Evolutionary conservation across 2,113 vertebrate genomes (phyloP), one percentile per base, ranked within the genome.

Genomic region (Lepisosteus oculatus): DNA sequence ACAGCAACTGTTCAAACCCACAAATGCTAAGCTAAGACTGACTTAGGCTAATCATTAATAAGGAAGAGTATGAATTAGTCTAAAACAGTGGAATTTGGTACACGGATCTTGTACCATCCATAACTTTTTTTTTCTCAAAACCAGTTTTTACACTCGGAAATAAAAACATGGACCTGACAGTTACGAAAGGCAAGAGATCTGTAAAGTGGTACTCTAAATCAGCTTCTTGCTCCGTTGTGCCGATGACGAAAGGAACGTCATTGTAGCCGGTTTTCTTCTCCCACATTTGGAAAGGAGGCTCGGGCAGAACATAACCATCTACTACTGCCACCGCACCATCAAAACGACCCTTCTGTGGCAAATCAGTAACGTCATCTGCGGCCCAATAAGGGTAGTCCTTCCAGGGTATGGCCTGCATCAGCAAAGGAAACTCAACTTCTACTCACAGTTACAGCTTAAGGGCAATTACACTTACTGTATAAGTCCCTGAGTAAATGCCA

Each of bases 231-330:
- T 83, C 83, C 0, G 86, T 89, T 6, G 90, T 90, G 61, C 92
- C 91, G 1, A 93, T 63, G 0, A 93, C 63, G 2, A 90, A 85
- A 0, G 91, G 91, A 29, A 93, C 87, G 3, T 93, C 90, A 0
- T 70, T 92, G 68, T 83, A 77, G 13, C 55, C 17, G 0, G 15
- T 43, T 11, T 76, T 78, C n/a, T 84, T 84, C 76, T 86, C 83
- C 90, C 88, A 91, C 11, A 82, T 57, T 65, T 89, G 74, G 3
- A 90, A 83, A 0, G 90, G 88, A 0, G 87, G 72, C 15, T 77
- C 87, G 6, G 78, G 70, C 3, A 93, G 81, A 42, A 93, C 84
- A 6, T 88, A 69, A 0, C 90, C 89, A 3, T 93, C 92, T 76
- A 93, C 85, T 44, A 91, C 85, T 0, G 83, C 78, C 0, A 93